A percentile compares a stretch with the other conserved stretches of the same genome.
Evolutionary conservation across 2,113 vertebrate genomes (phyloP).

Genomic region (Verasper variegatus): DNA sequence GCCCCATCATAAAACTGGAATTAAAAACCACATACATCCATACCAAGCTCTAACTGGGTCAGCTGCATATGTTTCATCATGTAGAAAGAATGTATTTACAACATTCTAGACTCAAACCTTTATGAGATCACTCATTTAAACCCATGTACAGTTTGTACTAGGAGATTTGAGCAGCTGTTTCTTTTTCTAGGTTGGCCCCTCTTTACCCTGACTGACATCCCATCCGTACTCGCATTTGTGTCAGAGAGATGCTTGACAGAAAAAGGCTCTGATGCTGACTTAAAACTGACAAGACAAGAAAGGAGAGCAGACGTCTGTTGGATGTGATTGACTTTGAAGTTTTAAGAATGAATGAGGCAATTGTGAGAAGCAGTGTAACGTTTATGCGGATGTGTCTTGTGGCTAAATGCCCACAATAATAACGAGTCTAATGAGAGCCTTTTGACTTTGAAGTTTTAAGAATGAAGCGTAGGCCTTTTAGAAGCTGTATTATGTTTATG

Average conservation of each 20-base stretch:
- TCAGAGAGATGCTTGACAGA: conserved; percentile 27
- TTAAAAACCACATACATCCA: background rate
- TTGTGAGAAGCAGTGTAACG: conserved; percentile 24
- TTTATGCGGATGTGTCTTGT: conserved; percentile 18
- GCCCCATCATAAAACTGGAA: background rate
- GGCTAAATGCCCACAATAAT: background rate
- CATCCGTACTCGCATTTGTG: conserved; percentile 10
- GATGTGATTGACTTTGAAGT: conserved; percentile 37
- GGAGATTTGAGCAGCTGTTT: conserved; percentile 2
- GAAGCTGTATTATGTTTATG: conserved; percentile 18
- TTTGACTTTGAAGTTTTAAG: conserved; percentile 37
- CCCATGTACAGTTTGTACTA: background rate
- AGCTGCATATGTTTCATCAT: background rate
- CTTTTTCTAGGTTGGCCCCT: conserved; percentile 21
- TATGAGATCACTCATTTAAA: conserved; percentile 7
- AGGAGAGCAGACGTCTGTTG: conserved; percentile 40
- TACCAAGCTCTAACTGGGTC: background rate
- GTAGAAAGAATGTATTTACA: background rate
- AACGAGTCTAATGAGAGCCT: conserved; percentile 24
- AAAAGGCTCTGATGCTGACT: conserved; percentile 27
- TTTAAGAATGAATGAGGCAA: conserved; percentile 18
- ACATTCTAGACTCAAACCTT: conserved; percentile 1
- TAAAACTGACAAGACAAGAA: conserved; percentile 38
- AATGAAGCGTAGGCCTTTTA: conserved; percentile 25
- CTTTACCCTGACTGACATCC: conserved; percentile 22